phyloP scores from a whole-genome alignment of 1,140 invertebrate genomes.

The Drosophila varians region DNA sequence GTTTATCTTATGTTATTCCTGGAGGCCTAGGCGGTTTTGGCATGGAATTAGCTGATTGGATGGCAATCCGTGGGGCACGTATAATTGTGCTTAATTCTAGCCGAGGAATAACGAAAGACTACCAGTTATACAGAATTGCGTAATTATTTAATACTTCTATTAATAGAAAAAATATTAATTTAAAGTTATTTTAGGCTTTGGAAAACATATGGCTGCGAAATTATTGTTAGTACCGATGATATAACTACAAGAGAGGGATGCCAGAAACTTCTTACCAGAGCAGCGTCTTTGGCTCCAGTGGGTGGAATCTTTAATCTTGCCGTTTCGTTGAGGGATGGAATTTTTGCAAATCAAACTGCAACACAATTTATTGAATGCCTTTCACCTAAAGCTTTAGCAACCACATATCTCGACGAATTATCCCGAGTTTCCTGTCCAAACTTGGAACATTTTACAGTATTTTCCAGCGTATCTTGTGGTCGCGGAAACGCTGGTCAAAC shows the following conservation, averaged over 20 bases:
- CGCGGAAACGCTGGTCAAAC: slow-evolving; percentile 94
- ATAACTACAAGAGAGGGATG: slow-evolving; percentile 87
- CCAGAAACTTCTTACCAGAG: slow-evolving; percentile 86
- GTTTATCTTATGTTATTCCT: slow-evolving; percentile 85
- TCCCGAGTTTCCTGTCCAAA: slow-evolving; percentile 86
- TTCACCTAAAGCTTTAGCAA: slow-evolving; percentile 86
- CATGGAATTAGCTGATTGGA: slow-evolving; percentile 95
- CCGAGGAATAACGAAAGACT: slow-evolving; percentile 90
- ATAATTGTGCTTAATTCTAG: slow-evolving; percentile 92
- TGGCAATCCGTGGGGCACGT: slow-evolving; percentile 90
- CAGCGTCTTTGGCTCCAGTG: slow-evolving; percentile 87
- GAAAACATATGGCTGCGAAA: slow-evolving; percentile 86
- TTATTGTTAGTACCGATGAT: slow-evolving; percentile 87
- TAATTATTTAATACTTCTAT: slow-evolving; percentile 48
- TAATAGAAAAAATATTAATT: not conserved
- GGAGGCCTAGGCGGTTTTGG: slow-evolving; percentile 96
- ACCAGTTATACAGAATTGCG: slow-evolving; percentile 88
- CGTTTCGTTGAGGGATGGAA: slow-evolving; percentile 87
- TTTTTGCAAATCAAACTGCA: slow-evolving; percentile 87
- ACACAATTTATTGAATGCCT: slow-evolving; percentile 86
- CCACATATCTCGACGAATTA: slow-evolving; percentile 86
- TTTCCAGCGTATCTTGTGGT: slow-evolving; percentile 95
- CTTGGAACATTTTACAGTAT: slow-evolving; percentile 89
- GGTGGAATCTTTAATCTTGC: slow-evolving; percentile 94
- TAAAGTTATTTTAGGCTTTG: slow-evolving; percentile 85